Evolutionary conservation across 2,888 invertebrate species (phyloP), one percentile per base, ranked within the genome.

Genomic region (Choristoneura rosaceana): DNA sequence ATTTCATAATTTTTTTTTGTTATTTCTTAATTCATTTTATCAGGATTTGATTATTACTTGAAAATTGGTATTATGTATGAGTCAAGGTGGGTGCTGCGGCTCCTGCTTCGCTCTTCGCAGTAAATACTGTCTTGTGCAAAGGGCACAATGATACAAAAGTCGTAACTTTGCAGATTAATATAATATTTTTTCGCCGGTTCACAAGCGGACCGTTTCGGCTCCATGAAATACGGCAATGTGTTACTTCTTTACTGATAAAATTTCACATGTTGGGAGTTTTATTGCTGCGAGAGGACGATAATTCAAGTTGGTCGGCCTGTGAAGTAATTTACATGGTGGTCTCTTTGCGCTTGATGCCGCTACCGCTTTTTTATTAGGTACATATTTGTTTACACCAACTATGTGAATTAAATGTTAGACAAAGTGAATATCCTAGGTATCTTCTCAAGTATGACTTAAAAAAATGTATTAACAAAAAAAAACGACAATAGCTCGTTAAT

Each of bases 191-290:
- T 86, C 87, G 85, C 83, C 80, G 80, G 86, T 84, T 87, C 87
- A 88, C 87, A 87, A 85, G 84, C 87, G 83, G 82, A 84, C 87
- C 84, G 85, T 87, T 70, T 76, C 88, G 85, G 82, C 81, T 86
- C 91, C 91, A 91, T 92, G 92, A 93, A 90, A 90, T 92, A 92
- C 91, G 89, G 91, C 91, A 90, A 87, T 88, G 86, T 89, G 90
- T 87, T 85, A 83, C 84, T 88, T 88, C 87, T 85, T 87, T 86
- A 82, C 89, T 90, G 92, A 93, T 93, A 93, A 93, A 92, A 89
- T 88, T 90, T 87, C 84, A 85, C 84, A 82, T 85, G 87, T 84
- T 82, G 85, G 85, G 88, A 87, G 89, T 91, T 93, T 93, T 93
- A 93, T 92, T 91, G 89, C 90, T 82, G 83, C 83, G 84, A 85